Percentiles rank a stretch among this genome's conserved stretches.
Evolutionary conservation across 2,797 vertebrate species (phyloP).

Genomic region (Cryptoprocta ferox): DNA sequence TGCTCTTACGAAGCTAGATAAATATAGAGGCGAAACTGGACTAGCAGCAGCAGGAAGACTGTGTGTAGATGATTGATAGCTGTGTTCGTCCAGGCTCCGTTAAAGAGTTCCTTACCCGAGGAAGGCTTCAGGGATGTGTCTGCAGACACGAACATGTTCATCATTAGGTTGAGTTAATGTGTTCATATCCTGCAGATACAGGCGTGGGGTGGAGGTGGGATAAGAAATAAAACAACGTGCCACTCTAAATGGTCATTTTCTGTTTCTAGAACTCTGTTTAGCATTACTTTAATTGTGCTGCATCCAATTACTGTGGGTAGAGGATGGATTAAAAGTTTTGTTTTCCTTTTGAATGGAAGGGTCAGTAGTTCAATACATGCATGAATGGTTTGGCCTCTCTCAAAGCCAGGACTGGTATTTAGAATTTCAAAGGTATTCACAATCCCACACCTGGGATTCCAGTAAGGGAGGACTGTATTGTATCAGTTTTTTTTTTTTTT

Average conservation of each 20-base stretch:
- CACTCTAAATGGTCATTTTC: background rate
- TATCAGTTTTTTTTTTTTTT: background rate
- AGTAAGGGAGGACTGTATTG: background rate
- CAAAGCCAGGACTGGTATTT: background rate
- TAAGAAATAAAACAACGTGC: background rate
- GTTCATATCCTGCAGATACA: background rate
- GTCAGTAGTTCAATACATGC: background rate
- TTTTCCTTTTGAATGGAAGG: constrained; percentile 46
- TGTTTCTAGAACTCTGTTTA: constrained; percentile 14
- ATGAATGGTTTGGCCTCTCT: background rate
- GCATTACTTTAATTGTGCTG: background rate
- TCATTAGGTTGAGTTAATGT: background rate
- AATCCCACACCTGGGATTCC: background rate
- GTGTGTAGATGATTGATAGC: background rate
- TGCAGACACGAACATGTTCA: constrained; percentile 21
- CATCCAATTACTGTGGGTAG: background rate
- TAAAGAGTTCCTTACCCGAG: constrained; percentile 25
- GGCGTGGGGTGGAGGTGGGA: background rate
- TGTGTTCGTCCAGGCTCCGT: background rate
- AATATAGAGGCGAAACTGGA: background rate
- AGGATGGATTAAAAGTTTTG: constrained; percentile 34
- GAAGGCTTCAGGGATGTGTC: background rate
- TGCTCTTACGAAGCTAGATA: background rate
- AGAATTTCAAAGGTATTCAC: background rate
- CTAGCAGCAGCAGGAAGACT: constrained; percentile 16